These are phyloP conservation scores for Sparus aurata DNA, from an alignment of 2,797 vertebrate genomes.

Conservation along the genomic window DNA sequence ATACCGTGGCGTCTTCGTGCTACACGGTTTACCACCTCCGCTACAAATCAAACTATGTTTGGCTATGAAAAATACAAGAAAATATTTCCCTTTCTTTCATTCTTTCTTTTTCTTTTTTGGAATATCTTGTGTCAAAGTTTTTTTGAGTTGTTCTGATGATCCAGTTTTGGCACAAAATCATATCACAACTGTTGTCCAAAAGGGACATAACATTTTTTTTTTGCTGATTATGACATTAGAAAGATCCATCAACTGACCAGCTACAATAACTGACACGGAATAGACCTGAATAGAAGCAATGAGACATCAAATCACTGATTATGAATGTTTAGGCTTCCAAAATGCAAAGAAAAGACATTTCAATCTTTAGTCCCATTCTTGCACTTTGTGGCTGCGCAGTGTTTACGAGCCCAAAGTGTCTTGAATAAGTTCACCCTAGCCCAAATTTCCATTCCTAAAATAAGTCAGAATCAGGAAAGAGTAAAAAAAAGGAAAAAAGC, in stretches of 20 bases:
- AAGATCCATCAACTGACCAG: background rate
- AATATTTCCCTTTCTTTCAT: no score
- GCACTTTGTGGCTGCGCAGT: background rate
- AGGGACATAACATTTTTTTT: background rate
- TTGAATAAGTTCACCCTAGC: background rate
- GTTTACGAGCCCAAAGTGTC: background rate
- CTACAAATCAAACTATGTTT: background rate
- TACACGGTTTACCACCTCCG: no score
- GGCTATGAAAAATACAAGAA: background rate
- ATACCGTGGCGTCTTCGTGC: background rate
- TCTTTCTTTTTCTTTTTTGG: background rate
- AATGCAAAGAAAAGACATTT: background rate
- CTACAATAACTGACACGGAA: no score
- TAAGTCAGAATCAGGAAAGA: conserved; percentile 13
- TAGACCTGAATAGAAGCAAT: background rate
- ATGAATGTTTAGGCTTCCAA: background rate
- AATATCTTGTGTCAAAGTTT: background rate
- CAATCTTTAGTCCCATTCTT: background rate
- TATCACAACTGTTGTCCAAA: background rate
- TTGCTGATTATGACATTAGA: background rate
- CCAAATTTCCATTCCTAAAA: conserved; percentile 19
- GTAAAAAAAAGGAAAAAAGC: background rate
- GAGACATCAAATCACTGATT: background rate
- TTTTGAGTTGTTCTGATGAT: background rate
- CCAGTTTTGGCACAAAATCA: background rate